phyloP scores from a whole-genome alignment of 2,113 vertebrate genomes.

The Strix uralensis region DNA sequence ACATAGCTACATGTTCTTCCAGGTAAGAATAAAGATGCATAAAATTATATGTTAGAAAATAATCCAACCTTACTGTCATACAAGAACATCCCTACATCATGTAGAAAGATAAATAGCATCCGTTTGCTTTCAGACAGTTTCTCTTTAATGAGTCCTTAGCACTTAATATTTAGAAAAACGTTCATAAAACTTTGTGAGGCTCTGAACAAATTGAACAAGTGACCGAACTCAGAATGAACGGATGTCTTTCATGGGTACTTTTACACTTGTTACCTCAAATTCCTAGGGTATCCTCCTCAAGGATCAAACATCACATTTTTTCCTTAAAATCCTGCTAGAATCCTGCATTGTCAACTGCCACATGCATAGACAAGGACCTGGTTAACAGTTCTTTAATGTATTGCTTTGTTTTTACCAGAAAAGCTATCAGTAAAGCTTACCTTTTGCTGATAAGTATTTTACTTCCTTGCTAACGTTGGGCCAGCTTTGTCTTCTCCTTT shows the following conservation, averaged over 20 bases:
- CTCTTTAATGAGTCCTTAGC: not conserved
- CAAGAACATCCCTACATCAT: not conserved
- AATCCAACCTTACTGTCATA: not conserved
- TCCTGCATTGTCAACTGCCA: rapidly evolving
- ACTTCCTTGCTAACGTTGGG: not conserved
- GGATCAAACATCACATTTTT: not conserved
- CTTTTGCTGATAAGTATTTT: not conserved
- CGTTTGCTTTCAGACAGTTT: not conserved
- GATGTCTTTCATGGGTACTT: not conserved
- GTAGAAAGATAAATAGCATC: not conserved
- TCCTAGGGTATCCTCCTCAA: not conserved
- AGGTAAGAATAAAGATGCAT: not conserved
- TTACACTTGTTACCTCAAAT: not conserved
- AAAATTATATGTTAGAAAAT: not conserved
- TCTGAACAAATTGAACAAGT: not conserved
- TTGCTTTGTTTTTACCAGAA: not conserved
- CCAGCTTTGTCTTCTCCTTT: not conserved
- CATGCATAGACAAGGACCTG: not conserved
- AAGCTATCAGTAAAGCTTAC: not conserved
- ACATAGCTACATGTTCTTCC: not conserved
- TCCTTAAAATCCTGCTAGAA: not conserved
- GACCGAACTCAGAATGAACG: not conserved
- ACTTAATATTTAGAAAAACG: not conserved
- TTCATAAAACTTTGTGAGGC: not conserved
- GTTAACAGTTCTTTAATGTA: not conserved